Evolutionary conservation across 2,113 vertebrate species (phyloP), one percentile per base, ranked within the genome.

Genomic region (Cyprichromis sp.): DNA sequence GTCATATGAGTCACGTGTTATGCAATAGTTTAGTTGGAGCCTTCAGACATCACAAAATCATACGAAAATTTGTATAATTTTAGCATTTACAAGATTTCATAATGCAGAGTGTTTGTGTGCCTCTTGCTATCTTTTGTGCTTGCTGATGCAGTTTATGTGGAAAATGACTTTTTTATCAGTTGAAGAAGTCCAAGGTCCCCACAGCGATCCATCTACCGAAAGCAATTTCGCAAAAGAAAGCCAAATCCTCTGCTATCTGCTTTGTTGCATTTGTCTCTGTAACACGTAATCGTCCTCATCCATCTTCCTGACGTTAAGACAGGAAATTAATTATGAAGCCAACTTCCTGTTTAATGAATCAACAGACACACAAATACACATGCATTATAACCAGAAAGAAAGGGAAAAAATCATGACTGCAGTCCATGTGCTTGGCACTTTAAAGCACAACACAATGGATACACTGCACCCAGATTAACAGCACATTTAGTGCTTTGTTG

Each of bases 291-390:
- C 91, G 5, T 88, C 57, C 80, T 85, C 91, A 92, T 95, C 87
- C 89, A 93, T 94, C 93, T 91, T 87, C 24, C 31, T 59, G 91
- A 90, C 29, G 29, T 90, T 84, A 83, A 73, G 87, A 89, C 92
- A 91, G 93, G 93, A 95, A 92, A 95, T 95, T 92, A 94, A 94
- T 94, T 89, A 94, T 90, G 86, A 94, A 83, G 79, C 73, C 66
- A 29, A 91, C 89, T 88, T 95, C 91, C 92, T 92, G 87, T 93
- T 92, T 90, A 90, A 87, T 93, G 87, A 87, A 89, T 85, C 53
- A 1, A 7, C 79, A 81, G 85, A 83, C 38, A 36, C n/a, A 57
- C 86, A 92, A 84, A 88, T 87, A 86, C 85, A 81, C 79, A 47
- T 50, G 86, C 55, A 29, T 87, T 68, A 17, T 79, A 14, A 83